These are phyloP conservation scores for Argyresthia albistria DNA, from an alignment of 2,888 invertebrate species.

Conservation along the genomic window DNA sequence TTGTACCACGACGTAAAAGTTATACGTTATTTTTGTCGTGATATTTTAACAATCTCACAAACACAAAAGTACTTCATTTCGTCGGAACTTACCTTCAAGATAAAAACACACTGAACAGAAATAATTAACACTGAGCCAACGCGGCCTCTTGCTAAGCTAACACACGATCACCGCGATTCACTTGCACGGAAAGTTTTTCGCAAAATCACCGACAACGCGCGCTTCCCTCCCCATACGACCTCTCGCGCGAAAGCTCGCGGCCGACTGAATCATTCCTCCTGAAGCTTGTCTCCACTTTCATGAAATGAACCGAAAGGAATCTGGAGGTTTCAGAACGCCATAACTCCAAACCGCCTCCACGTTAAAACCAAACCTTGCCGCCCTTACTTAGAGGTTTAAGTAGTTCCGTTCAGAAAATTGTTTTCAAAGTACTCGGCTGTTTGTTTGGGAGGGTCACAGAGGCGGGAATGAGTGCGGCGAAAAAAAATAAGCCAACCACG, in stretches of 20 bases:
- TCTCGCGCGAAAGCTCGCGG: slow-evolving; percentile 62
- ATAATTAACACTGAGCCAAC: not conserved
- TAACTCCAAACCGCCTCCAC: slow-evolving; percentile 16
- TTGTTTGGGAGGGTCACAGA: slow-evolving; percentile 71
- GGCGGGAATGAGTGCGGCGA: slow-evolving; percentile 70
- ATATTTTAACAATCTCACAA: too few relatives aligned
- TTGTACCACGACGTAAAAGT: too few relatives aligned
- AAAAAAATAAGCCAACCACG: slow-evolving; percentile 73
- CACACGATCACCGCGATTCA: not conserved
- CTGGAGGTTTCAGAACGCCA: slow-evolving; percentile 22
- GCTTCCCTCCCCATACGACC: slow-evolving; percentile 23
- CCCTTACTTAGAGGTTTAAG: too few relatives aligned
- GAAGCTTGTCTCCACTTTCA: slow-evolving; percentile 57
- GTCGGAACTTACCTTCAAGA: too few relatives aligned
- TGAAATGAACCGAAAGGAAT: slow-evolving; percentile 63
- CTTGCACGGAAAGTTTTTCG: slow-evolving; percentile 43
- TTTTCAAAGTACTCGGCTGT: slow-evolving; percentile 65
- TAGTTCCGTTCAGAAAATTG: slow-evolving; percentile 23
- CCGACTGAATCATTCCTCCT: slow-evolving; percentile 50
- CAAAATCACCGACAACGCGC: slow-evolving; percentile 13
- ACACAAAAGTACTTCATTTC: too few relatives aligned
- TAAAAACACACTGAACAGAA: too few relatives aligned
- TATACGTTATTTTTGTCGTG: too few relatives aligned
- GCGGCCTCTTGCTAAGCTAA: not conserved
- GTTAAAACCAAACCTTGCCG: slow-evolving; percentile 9